Conservation (phyloP, 2,888 invertebrate genomes). For the Pandemis cinnamomeana region DNA sequence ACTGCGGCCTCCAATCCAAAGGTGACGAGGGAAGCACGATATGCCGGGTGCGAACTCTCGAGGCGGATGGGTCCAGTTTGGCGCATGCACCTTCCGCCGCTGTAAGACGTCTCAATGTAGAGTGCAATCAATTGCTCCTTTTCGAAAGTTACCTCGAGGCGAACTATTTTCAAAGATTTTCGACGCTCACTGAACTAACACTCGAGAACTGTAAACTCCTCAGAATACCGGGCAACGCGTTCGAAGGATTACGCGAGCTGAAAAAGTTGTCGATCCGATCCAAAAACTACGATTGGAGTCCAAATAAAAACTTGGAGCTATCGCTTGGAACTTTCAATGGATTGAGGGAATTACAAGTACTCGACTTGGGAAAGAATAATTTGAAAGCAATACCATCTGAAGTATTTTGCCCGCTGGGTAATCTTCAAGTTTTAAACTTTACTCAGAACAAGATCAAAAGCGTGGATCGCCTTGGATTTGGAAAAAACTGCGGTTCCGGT, state of each 20-base stretch:
- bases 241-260: conserved; percentile 92
- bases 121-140: conserved; percentile 90
- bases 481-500: conserved; percentile 87
- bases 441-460: conserved; percentile 92
- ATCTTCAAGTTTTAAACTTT: conserved; percentile 92
- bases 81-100: conserved; percentile 86
- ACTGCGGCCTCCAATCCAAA: conserved; percentile 69
- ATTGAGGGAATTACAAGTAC: conserved; percentile 89
- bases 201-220: conserved; percentile 92
- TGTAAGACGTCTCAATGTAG: conserved; percentile 88
- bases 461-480: conserved; percentile 90
- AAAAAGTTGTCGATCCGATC: conserved; percentile 92
- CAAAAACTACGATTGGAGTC: conserved; percentile 91
- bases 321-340: conserved; percentile 89
- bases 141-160: conserved; percentile 91
- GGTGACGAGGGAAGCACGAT: conserved; percentile 83
- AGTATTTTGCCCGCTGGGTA: conserved; percentile 91
- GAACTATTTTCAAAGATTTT: conserved; percentile 89
- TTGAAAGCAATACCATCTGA: conserved; percentile 90
- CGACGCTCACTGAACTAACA: conserved; percentile 89
- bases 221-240: conserved; percentile 89
- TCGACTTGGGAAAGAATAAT: conserved; percentile 93
- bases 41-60: conserved; percentile 89
- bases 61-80: conserved; percentile 87
- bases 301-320: conserved; percentile 90